Base-by-base conservation (phyloP, 2,888 invertebrate species). In the Mesorhabditis belari region DNA sequence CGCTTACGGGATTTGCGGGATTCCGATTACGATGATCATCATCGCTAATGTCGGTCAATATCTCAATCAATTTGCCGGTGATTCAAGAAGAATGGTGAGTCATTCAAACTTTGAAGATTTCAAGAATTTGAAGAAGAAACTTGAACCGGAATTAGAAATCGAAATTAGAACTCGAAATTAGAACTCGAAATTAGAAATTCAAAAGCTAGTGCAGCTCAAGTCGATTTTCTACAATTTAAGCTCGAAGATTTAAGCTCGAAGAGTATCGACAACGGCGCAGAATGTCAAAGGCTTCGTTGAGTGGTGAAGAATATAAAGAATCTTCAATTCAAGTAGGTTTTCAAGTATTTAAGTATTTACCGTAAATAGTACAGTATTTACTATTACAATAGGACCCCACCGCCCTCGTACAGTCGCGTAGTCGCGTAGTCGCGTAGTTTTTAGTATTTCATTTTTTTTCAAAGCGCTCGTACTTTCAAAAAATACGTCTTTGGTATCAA, bases 21-120 rank as follows among this genome's bases (percentile, higher is more conserved):
- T 79, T 51, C 78, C 77, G 19, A 61, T 79, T 25, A 78, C 79
- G 3, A 80, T 79, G 79, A 80, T 79, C 49, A 78, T 79, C 53
- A 80, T 79, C 58, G 79, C 79, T 19, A 80, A 78, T 57, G 74
- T 79, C 27, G 79, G 79, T 24, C 79, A 79, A 58, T 80, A 77
- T 61, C 58, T 79, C 23, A 77, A 77, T 50, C 75, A 74, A 51
- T 79, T 79, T 64, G 79, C 79, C 2, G 71, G 75, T 50, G 68
- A 71, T 28, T 73, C 73, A 2, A 69, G 75, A 35, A 66, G 76
- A 58, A 77, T 72, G 65, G 78, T 74, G 44, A 52, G 55, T 23
- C 49, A 4, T 21, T 17, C n/a, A 9, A 9, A 19, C n/a, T 25
- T n/a, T 24, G 26, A 50, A 23, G 23, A 17, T 6, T 57, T 17